Conservation (phyloP, 2,113 vertebrate genomes). For the Hepsetus odoe region DNA sequence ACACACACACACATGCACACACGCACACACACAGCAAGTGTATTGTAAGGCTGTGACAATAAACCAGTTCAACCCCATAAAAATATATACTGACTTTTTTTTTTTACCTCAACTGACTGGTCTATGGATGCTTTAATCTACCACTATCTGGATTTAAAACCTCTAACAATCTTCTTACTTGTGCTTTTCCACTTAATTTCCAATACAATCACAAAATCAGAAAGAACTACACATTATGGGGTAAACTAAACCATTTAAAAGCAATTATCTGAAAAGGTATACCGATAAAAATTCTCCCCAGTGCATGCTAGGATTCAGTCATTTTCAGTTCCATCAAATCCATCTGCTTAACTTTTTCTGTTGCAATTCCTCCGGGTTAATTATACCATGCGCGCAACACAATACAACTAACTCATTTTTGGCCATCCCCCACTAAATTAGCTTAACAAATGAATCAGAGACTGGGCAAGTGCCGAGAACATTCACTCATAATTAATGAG, state of each 20-base stretch:
- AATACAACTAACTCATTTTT: background rate
- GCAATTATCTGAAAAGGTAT: slow-evolving; percentile 42
- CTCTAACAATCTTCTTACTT: background rate
- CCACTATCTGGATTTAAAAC: too few species aligned
- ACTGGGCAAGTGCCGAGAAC: slow-evolving; percentile 1
- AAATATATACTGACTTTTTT: too few species aligned
- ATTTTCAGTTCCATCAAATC: slow-evolving; percentile 21
- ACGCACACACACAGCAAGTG: too few species aligned
- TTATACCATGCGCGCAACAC: slow-evolving; percentile 9
- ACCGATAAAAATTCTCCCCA: slow-evolving; percentile 29
- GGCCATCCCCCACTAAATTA: slow-evolving; percentile 14
- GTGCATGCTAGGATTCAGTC: slow-evolving; percentile 10
- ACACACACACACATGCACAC: background rate
- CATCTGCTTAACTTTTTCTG: slow-evolving; percentile 13
- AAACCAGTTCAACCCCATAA: too few species aligned
- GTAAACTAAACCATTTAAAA: slow-evolving; percentile 38
- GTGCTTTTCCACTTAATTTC: background rate
- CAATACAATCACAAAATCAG: background rate
- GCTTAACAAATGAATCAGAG: slow-evolving; percentile 35
- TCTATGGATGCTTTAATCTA: too few species aligned
- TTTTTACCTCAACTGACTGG: too few species aligned
- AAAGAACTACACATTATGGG: slow-evolving; percentile 20
- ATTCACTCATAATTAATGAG: slow-evolving; percentile 32
- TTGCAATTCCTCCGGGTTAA: slow-evolving; percentile 21
- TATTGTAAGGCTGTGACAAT: too few species aligned